phyloP scores from a whole-genome alignment of 2,888 invertebrate genomes.

The Brachylomia viminalis region DNA sequence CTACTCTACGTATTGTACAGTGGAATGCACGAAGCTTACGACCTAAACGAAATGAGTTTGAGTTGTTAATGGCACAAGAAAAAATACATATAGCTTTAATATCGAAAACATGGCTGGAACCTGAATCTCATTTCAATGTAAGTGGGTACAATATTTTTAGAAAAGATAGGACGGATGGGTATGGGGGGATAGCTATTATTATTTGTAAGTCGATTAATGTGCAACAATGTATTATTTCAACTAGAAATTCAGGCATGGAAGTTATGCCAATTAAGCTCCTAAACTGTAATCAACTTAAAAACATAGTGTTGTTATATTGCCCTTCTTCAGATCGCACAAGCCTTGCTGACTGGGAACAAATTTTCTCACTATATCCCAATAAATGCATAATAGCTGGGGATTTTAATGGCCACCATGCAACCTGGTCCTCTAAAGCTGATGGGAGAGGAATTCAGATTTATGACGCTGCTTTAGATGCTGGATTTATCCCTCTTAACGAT shows the following conservation, averaged over 20 bases:
- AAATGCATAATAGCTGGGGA: slow-evolving; percentile 20
- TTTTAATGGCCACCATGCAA: too few relatives aligned
- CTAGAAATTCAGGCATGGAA: slow-evolving; percentile 17
- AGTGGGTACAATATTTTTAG: slow-evolving; percentile 19
- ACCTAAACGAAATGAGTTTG: slow-evolving; percentile 27
- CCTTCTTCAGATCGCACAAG: slow-evolving; percentile 21
- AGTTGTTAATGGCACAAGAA: slow-evolving; percentile 15
- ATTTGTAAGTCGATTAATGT: slow-evolving; percentile 20
- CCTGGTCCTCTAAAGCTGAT: background rate
- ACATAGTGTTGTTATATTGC: slow-evolving; percentile 23
- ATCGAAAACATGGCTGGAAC: slow-evolving; percentile 17
- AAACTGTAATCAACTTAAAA: slow-evolving; percentile 14
- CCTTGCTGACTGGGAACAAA: slow-evolving; percentile 18
- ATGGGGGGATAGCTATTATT: slow-evolving; percentile 23
- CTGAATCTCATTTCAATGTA: slow-evolving; percentile 11
- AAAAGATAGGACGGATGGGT: slow-evolving; percentile 13
- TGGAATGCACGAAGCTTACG: slow-evolving; percentile 36
- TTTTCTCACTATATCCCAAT: slow-evolving; percentile 8
- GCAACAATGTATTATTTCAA: background rate
- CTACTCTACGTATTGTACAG: slow-evolving; percentile 5
- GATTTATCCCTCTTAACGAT: background rate
- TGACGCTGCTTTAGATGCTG: too few relatives aligned
- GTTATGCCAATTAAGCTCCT: slow-evolving; percentile 4
- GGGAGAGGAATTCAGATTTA: too few relatives aligned
- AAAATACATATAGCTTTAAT: slow-evolving; percentile 15